These are phyloP conservation scores for Speoplatyrhinus poulsoni DNA, from an alignment of 2,113 vertebrate species.

Conservation along the genomic window DNA sequence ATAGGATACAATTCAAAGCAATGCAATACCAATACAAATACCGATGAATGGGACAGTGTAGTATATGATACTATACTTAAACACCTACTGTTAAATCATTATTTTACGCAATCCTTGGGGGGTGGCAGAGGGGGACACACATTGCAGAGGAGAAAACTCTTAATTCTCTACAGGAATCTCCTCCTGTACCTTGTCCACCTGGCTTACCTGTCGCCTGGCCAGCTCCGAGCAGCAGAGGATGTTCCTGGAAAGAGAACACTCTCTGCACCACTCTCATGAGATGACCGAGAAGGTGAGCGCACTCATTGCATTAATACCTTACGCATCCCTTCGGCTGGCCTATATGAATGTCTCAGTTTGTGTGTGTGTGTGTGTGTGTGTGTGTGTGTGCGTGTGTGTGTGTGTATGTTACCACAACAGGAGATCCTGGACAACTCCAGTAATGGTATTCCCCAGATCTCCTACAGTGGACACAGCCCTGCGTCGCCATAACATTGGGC, in stretches of 20 bases:
- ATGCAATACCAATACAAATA: too few species aligned
- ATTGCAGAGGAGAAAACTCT: neutral
- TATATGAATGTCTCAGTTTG: neutral
- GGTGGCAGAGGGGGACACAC: neutral
- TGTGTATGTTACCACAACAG: slow-evolving; percentile 71
- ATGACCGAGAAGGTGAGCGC: slow-evolving; percentile 88
- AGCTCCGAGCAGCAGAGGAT: slow-evolving; percentile 98
- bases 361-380: slow-evolving; percentile 18
- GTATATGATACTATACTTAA: too few species aligned
- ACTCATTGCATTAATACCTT: too few species aligned
- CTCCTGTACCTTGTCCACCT: slow-evolving; percentile 93
- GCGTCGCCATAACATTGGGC: slow-evolving; percentile 62
- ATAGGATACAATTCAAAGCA: too few species aligned
- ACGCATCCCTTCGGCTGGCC: too few species aligned
- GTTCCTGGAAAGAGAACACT: slow-evolving; percentile 98
- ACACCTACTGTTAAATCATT: too few species aligned
- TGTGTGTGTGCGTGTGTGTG: slow-evolving; percentile 5
- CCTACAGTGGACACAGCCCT: slow-evolving; percentile 83
- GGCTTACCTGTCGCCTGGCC: slow-evolving; percentile 96
- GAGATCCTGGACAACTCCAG: slow-evolving; percentile 92
- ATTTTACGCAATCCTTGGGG: neutral
- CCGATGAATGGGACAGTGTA: too few species aligned
- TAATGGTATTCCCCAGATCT: slow-evolving; percentile 90
- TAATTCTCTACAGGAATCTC: slow-evolving; percentile 78
- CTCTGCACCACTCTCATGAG: slow-evolving; percentile 96